Evolutionary conservation across 2,113 vertebrate species (phyloP).

Genomic region (Mormoops blainvillei): DNA sequence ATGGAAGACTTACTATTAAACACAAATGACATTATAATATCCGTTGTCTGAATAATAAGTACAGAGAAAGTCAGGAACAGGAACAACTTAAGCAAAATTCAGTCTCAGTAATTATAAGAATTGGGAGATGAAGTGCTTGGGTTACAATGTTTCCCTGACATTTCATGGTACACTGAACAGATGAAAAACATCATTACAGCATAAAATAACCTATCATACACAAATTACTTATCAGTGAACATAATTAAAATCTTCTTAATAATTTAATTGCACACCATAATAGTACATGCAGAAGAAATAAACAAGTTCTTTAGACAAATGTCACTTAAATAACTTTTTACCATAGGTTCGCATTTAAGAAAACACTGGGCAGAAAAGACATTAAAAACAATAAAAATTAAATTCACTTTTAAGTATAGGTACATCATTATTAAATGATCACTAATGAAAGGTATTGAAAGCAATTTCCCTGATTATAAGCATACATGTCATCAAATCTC

Average conservation of each 20-base stretch:
- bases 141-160: constrained; percentile 42
- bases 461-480: not conserved
- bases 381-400: not conserved
- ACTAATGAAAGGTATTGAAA: not conserved
- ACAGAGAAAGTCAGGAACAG: constrained; percentile 51
- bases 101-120: constrained; percentile 46
- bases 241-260: constrained; percentile 68
- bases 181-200: constrained; percentile 41
- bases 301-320: constrained; percentile 1
- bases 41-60: constrained; percentile 55
- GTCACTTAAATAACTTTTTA: not conserved
- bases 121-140: constrained; percentile 22
- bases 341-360: not conserved
- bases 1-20: constrained; percentile 56
- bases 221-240: constrained; percentile 31
- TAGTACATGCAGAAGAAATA: not conserved
- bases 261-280: constrained; percentile 49
- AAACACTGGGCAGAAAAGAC: not conserved
- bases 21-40: constrained; percentile 71
- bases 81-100: constrained; percentile 45
- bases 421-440: not conserved
- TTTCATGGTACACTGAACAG: constrained; percentile 36
- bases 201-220: constrained; percentile 36
- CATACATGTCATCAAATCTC: not conserved
- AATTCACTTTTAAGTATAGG: not conserved